Evolutionary conservation across 2,888 invertebrate species (phyloP).

Genomic region (Heliconius ethilla): DNA sequence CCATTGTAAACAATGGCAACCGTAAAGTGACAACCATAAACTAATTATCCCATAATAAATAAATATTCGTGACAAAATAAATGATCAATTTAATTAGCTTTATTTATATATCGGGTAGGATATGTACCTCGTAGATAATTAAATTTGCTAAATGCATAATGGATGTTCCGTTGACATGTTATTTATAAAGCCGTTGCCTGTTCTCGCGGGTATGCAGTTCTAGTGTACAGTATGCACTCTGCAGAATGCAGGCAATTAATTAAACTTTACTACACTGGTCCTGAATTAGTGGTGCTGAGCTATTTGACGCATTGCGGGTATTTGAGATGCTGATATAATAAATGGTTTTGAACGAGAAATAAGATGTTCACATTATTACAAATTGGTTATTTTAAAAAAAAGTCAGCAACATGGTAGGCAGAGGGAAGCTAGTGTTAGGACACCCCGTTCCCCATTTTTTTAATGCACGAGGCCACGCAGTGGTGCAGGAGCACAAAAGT

Average conservation of each 20-base stretch:
- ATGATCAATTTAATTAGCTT: background rate
- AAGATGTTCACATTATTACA: background rate
- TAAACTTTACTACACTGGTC: slow-evolving; percentile 40
- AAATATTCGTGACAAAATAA: background rate
- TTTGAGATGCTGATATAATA: slow-evolving; percentile 26
- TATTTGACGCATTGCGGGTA: slow-evolving; percentile 39
- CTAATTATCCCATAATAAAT: background rate
- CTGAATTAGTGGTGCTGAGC: slow-evolving; percentile 40
- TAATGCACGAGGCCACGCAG: no score
- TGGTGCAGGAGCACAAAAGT: no score
- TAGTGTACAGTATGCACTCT: slow-evolving; percentile 1
- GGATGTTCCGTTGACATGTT: slow-evolving; percentile 33
- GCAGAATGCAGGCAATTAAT: slow-evolving; percentile 41
- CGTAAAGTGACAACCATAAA: no score
- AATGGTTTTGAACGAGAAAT: background rate
- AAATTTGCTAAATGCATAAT: slow-evolving; percentile 36
- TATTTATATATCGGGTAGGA: slow-evolving; percentile 1
- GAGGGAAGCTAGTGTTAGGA: background rate
- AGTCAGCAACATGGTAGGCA: background rate
- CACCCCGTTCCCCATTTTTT: no score
- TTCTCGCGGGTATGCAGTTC: slow-evolving; percentile 1
- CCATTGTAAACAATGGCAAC: no score
- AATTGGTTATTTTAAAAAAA: no score
- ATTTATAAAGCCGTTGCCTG: slow-evolving; percentile 31
- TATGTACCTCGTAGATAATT: background rate